These are phyloP conservation scores for Urocyon cinereoargenteus DNA, from an alignment of 2,797 vertebrate species.

Conservation along the genomic window DNA sequence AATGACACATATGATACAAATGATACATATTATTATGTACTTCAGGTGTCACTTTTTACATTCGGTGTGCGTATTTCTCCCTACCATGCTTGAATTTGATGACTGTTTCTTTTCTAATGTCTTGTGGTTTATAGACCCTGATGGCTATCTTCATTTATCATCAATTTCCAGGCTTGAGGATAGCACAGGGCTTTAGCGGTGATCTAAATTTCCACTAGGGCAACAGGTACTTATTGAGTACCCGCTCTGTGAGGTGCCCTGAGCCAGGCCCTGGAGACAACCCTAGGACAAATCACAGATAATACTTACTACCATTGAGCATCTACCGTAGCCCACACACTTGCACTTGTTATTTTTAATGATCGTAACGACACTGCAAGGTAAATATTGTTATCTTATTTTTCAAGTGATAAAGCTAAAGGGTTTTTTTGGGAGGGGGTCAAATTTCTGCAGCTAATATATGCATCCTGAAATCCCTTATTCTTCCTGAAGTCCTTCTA, in stretches of 20 bases:
- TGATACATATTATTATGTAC: background rate
- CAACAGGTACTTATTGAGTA: background rate
- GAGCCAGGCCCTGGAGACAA: background rate
- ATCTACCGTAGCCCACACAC: background rate
- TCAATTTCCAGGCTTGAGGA: background rate
- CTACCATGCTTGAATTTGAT: background rate
- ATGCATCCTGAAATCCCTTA: background rate
- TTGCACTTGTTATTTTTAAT: constrained; percentile 1
- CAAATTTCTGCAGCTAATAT: background rate
- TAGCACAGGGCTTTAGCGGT: background rate
- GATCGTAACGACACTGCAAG: background rate
- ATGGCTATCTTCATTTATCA: background rate
- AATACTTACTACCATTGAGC: background rate
- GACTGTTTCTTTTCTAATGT: background rate
- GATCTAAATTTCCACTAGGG: background rate
- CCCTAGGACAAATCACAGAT: background rate
- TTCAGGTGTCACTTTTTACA: background rate
- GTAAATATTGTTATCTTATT: background rate
- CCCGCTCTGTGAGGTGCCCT: background rate
- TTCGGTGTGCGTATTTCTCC: background rate
- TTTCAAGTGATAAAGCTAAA: constrained; percentile 8
- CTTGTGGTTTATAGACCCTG: background rate
- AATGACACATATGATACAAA: background rate
- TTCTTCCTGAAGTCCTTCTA: background rate
- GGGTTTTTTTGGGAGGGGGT: background rate